phyloP scores from a whole-genome alignment of 2,113 vertebrate species.

The Chloropsis hardwickii region DNA sequence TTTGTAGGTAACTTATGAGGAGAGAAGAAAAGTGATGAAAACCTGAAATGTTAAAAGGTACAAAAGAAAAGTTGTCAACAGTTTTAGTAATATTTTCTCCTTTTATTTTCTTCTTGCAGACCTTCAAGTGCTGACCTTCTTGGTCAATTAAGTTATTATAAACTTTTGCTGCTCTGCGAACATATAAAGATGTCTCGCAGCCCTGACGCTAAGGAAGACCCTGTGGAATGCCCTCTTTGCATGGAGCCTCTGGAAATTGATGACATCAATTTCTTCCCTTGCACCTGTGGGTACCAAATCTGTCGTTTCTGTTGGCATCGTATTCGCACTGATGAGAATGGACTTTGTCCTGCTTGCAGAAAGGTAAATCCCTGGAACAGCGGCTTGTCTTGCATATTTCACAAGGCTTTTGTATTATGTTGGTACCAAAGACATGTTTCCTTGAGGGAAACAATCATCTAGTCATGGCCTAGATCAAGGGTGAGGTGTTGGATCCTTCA shows the following conservation, averaged over 20 bases:
- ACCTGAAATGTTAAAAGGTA: not conserved
- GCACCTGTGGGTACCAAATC: conserved; percentile 99
- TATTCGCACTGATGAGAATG: conserved; percentile 98
- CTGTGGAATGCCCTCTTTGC: conserved; percentile 98
- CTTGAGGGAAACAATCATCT: not conserved
- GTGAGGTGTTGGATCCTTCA: not conserved
- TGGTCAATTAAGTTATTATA: conserved; percentile 81
- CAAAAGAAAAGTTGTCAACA: not conserved
- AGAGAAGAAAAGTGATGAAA: not conserved
- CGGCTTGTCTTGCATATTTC: not conserved
- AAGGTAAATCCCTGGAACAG: conserved; percentile 81
- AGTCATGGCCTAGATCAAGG: not conserved
- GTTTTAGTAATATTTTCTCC: not conserved
- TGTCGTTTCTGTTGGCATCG: conserved; percentile 99
- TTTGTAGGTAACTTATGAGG: not conserved
- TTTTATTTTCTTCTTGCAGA: conserved; percentile 28
- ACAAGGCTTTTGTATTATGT: not conserved
- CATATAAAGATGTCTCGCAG: conserved; percentile 92
- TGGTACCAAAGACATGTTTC: conserved; percentile 12
- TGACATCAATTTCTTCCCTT: conserved; percentile 99
- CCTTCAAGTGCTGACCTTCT: conserved; percentile 68
- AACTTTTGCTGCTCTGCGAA: conserved; percentile 79
- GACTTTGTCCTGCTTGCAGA: conserved; percentile 98
- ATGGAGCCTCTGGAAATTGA: conserved; percentile 99
- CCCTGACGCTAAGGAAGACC: conserved; percentile 96